Percentiles rank a stretch among this genome's conserved stretches.
phyloP scores from a whole-genome alignment of 2,888 invertebrate genomes.

The Gandaritis pyraliata region DNA sequence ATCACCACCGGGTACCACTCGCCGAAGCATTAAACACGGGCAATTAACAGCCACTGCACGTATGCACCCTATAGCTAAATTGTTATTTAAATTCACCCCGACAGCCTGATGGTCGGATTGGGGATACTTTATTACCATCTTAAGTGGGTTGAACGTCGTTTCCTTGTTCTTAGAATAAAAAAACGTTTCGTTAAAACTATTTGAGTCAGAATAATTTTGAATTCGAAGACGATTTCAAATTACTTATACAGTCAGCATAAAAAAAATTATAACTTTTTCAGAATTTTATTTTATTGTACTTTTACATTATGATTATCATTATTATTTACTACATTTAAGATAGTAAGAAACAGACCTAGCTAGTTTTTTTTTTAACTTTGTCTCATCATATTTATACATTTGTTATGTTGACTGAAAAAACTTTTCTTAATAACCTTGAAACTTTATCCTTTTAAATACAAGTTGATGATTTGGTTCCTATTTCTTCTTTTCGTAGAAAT shows the following conservation, averaged over 20 bases:
- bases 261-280: too few relatives aligned
- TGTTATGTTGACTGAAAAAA: too few relatives aligned
- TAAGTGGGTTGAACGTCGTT: slow-evolving; percentile 18
- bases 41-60: slow-evolving; percentile 74
- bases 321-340: too few relatives aligned
- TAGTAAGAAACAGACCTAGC: too few relatives aligned
- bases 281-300: too few relatives aligned
- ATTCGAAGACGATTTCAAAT: neutral
- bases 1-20: slow-evolving; percentile 1
- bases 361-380: too few relatives aligned
- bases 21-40: slow-evolving; percentile 62
- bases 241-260: neutral
- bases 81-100: slow-evolving; percentile 73
- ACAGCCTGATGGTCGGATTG: slow-evolving; percentile 40
- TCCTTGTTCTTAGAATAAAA: slow-evolving; percentile 9
- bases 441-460: too few relatives aligned
- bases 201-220: neutral
- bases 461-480: too few relatives aligned
- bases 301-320: too few relatives aligned
- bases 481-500: too few relatives aligned
- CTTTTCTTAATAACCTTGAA: too few relatives aligned
- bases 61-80: slow-evolving; percentile 62
- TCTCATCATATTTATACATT: too few relatives aligned
- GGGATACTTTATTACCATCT: slow-evolving; percentile 42
- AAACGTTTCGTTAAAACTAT: slow-evolving; percentile 4